Evolutionary conservation across 1,140 invertebrate species (phyloP), one percentile per base, ranked within the genome.

Genomic region (Glossosoma conforme): DNA sequence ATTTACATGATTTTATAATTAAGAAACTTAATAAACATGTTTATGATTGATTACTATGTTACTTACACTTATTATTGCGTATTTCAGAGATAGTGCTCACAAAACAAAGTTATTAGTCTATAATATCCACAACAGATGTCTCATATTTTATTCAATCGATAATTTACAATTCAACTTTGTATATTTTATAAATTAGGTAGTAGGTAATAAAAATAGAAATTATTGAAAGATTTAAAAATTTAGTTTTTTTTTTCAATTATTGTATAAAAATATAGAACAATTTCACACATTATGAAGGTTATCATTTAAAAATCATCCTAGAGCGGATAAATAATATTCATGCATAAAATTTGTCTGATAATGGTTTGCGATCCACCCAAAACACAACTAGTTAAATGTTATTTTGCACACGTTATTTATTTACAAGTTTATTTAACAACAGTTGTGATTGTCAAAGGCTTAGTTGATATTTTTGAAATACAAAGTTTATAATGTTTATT

Each of bases 391-490:
- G 44, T 37, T 46, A 36, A 44, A 44, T 30, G 2, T 40, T 10
- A 19, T 47, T 38, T 47, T 25, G 45, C 45, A 47, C 3, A 22
- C 21, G 37, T 49, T 49, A 46, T 46, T 49, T 49, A 49, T 49
- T 30, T 49, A 49, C 46, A 49, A 42, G 36, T 32, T 35, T 38
- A 38, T 33, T 38, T 38, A 30, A 24, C 35, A 41, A 47, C 38
- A 43, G 52, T 56, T 47, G 44, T 52, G 54, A 57, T 57, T 57
- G 54, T 57, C 54, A 57, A 41, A 48, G 47, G 54, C 54, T 48
- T 52, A 48, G 42, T 48, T 30, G 20, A 20, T 52, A 42, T 35
- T 22, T 15, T 15, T 38, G 14, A 38, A 15, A 15, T 28, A 8
- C 6, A 13, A 18, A 15, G 19, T 9, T 10, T 14, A 14, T 36